A percentile compares a stretch with the other conserved stretches of the same genome.
Evolutionary conservation across 2,113 vertebrate species (phyloP).

Genomic region (Gallinago jamesoni): DNA sequence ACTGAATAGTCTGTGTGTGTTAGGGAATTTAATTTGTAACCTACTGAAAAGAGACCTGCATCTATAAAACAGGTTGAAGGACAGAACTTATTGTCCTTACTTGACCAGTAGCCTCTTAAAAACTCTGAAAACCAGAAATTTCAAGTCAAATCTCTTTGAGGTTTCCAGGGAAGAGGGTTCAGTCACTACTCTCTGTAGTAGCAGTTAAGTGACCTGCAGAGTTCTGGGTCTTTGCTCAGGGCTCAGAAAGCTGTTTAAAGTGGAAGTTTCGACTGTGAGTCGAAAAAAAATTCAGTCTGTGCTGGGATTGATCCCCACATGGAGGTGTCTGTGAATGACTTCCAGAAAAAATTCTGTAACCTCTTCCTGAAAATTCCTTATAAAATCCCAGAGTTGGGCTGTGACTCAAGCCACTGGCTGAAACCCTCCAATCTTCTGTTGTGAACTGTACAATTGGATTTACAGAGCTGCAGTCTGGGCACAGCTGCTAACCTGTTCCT

Average conservation of each 20-base stretch:
- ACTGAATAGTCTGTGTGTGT: not conserved
- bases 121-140: not conserved
- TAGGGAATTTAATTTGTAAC: conserved; percentile 45
- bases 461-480: not conserved
- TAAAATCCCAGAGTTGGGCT: not conserved
- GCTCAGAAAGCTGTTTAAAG: not conserved
- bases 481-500: not conserved
- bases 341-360: not conserved
- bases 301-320: not conserved
- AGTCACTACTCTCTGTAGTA: not conserved
- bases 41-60: conserved; percentile 3
- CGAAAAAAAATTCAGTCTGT: not conserved
- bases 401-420: not conserved
- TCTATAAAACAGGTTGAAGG: not conserved
- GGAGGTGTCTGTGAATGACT: not conserved
- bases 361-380: not conserved
- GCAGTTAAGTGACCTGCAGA: not conserved
- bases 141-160: not conserved
- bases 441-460: not conserved
- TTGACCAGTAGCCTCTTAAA: not conserved
- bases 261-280: not conserved
- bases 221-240: not conserved
- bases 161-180: not conserved
- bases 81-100: not conserved
- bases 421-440: not conserved